Conservation (phyloP, 2,797 vertebrate species). For the Lagorchestes hirsutus region DNA sequence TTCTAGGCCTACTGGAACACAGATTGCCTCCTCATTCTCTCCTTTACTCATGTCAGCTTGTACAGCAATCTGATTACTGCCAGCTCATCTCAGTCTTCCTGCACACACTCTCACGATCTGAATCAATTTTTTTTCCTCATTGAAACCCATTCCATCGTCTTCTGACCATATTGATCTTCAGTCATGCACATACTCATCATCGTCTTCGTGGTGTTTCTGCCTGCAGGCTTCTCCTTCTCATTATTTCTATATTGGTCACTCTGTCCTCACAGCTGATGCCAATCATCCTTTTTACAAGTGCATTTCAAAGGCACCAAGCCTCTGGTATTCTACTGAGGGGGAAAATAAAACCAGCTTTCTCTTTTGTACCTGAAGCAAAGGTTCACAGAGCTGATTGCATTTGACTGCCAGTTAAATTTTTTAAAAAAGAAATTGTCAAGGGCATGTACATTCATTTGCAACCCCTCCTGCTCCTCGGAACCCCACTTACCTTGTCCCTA, state of each 20-base stretch:
- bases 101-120: conserved; percentile 24
- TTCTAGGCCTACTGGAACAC: not conserved
- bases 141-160: conserved; percentile 75
- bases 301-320: conserved; percentile 78
- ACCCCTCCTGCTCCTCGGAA: not conserved
- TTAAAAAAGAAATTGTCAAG: conserved; percentile 40
- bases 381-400: conserved; percentile 58
- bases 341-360: conserved; percentile 55
- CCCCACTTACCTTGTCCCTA: not conserved
- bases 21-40: not conserved
- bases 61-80: conserved; percentile 7
- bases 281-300: conserved; percentile 74
- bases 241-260: conserved; percentile 77
- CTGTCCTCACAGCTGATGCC: conserved; percentile 76
- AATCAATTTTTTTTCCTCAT: conserved; percentile 52
- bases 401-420: conserved; percentile 56
- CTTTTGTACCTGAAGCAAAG: conserved; percentile 28
- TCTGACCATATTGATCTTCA: conserved; percentile 76
- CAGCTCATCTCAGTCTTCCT: conserved; percentile 52
- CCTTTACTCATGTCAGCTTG: not conserved
- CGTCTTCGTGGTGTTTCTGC: conserved; percentile 72
- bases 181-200: conserved; percentile 71
- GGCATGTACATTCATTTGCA: conserved; percentile 40
- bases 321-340: conserved; percentile 57
- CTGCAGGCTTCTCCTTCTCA: conserved; percentile 75